Evolutionary conservation across 2,888 invertebrate species (phyloP).

Genomic region (Xylota sylvarum): DNA sequence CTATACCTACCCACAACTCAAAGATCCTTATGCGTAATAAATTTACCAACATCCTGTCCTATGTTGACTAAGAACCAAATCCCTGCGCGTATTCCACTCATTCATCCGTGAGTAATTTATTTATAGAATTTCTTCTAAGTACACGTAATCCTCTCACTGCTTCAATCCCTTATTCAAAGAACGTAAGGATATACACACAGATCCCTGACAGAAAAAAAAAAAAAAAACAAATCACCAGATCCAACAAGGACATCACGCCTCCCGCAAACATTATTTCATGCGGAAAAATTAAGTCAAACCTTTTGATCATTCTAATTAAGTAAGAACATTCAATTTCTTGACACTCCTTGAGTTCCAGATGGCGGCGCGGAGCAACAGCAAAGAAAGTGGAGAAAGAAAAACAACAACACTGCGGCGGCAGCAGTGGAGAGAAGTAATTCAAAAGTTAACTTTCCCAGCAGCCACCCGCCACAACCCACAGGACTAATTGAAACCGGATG

Average conservation of each 20-base stretch:
- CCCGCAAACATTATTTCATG: conserved; percentile 56
- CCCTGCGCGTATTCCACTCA: conserved; percentile 1
- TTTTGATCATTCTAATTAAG: conserved; percentile 74
- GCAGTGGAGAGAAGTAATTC: conserved; percentile 25
- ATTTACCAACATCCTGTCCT: conserved; percentile 57
- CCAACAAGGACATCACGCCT: conserved; percentile 42
- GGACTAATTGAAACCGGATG: conserved; percentile 74
- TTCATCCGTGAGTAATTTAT: conserved; percentile 60
- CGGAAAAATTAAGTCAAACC: conserved; percentile 74
- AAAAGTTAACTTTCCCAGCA: conserved; percentile 56
- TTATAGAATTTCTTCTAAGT: conserved; percentile 60
- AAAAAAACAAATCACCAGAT: conserved; percentile 4
- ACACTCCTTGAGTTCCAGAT: conserved; percentile 38
- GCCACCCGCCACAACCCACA: conserved; percentile 34
- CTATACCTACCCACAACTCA: conserved; percentile 30
- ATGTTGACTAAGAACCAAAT: conserved; percentile 41
- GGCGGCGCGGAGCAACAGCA: neutral
- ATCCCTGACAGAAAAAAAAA: neutral
- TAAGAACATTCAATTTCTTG: conserved; percentile 66
- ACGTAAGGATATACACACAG: conserved; percentile 4
- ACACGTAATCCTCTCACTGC: conserved; percentile 34
- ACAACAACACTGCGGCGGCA: conserved; percentile 12
- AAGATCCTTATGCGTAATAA: conserved; percentile 69
- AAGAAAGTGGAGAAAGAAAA: neutral
- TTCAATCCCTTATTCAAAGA: conserved; percentile 35